phyloP scores from a whole-genome alignment of 2,113 vertebrate species.

The Dasyurus viverrinus region DNA sequence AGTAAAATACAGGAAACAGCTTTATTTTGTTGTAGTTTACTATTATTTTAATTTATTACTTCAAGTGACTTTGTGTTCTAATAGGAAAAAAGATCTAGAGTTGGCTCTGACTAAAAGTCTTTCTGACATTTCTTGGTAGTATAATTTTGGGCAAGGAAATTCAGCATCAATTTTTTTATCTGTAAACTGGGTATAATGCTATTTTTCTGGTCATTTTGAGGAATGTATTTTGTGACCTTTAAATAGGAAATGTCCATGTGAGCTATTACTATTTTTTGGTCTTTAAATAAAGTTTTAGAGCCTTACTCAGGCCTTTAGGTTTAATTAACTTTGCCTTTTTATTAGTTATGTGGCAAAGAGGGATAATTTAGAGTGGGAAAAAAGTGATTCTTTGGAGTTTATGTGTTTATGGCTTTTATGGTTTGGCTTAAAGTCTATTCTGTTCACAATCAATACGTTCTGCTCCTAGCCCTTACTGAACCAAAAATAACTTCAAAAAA shows the following conservation, averaged over 20 bases:
- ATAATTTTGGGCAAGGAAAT: neutral
- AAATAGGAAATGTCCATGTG: neutral
- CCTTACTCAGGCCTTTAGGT: neutral
- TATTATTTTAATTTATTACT: neutral
- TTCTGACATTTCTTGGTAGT: neutral
- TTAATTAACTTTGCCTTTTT: neutral
- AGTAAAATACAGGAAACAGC: too few species aligned
- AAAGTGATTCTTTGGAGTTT: neutral
- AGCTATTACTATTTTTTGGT: neutral
- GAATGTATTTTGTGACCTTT: neutral
- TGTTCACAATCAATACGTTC: conserved; percentile 63
- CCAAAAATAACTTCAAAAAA: conserved; percentile 73
- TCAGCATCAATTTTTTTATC: neutral
- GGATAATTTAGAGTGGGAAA: neutral
- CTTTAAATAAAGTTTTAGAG: neutral
- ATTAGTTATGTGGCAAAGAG: neutral
- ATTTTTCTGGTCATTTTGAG: neutral
- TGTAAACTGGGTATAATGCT: neutral
- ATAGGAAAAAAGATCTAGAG: neutral
- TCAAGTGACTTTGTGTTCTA: neutral
- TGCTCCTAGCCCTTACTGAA: conserved; percentile 55
- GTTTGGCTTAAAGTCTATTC: conserved; percentile 74
- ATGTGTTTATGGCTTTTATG: conserved; percentile 65
- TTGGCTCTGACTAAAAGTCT: neutral
- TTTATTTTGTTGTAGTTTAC: neutral